A percentile compares a stretch with the other conserved stretches of the same genome.
phyloP scores from a whole-genome alignment of 1,140 invertebrate genomes.

The Drosophila fuyamai region DNA sequence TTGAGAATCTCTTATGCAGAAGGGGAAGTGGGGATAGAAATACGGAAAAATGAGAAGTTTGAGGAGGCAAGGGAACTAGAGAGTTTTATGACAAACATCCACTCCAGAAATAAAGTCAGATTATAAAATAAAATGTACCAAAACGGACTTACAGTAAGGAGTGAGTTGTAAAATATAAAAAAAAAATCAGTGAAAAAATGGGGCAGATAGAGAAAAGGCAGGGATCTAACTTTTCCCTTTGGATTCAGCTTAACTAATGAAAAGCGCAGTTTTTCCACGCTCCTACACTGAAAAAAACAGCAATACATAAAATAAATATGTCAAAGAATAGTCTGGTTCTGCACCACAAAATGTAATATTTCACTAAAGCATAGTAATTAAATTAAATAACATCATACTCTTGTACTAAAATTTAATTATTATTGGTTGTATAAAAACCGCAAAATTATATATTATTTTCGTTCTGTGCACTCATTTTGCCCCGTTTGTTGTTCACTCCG shows the following conservation, averaged over 20 bases:
- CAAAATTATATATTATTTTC: background rate
- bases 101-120: constrained; percentile 58
- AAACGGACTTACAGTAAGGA: constrained; percentile 13
- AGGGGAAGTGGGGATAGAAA: background rate
- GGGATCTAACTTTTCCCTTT: constrained; percentile 37
- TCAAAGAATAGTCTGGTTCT: background rate
- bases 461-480: constrained; percentile 27
- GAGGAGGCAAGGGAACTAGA: background rate
- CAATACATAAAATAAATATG: background rate
- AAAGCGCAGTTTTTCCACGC: constrained; percentile 18
- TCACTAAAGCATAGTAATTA: background rate
- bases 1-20: constrained; percentile 11
- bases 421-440: too few species aligned
- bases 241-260: constrained; percentile 29
- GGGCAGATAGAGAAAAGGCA: background rate
- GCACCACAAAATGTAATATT: background rate
- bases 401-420: background rate
- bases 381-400: background rate
- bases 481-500: constrained; percentile 32
- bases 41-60: background rate
- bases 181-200: background rate
- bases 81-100: constrained; percentile 52
- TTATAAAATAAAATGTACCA: constrained; percentile 55
- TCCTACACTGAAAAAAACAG: background rate
- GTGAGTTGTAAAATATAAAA: constrained; percentile 22